Evolutionary conservation across 1,140 invertebrate species (phyloP), one percentile per base, ranked within the genome.

Genomic region (Drosophila albomicans): DNA sequence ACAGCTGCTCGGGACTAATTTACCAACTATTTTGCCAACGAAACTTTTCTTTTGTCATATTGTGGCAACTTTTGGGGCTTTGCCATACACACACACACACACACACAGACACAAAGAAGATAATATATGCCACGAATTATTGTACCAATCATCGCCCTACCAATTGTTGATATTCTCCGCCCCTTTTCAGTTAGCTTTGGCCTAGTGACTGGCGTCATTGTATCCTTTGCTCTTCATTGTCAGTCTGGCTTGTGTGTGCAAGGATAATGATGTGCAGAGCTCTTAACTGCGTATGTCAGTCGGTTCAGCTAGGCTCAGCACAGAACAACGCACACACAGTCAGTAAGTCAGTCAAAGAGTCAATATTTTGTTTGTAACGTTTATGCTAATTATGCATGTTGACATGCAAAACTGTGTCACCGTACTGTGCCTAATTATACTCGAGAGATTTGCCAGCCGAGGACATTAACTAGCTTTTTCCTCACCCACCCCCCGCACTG

Each of bases 361-460:
- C 85, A 81, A 89, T 89, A 87, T 84, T 88, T 88, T 75, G 72
- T 77, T 81, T 68, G 77, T 78, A 75, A 81, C 74, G 67, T 82
- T 81, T 81, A 84, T 89, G 78, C 85, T 88, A 88, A 89, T 88
- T 89, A 88, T 89, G 84, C 80, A 79, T 87, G 82, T 82, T 86
- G 82, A 82, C 82, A 70, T 72, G 76, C 49, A 65, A 80, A 82
- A 86, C 80, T 88, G 67, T 78, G 82, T 73, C 82, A 78, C 68
- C 67, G 71, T 70, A 69, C 46, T 43, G 71, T 57, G 43, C 82
- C 81, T 85, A 86, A 86, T 86, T 87, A 82, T 65, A 69, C 82
- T 74, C 82, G 52, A 74, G 80, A 35, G 77, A 62, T 64, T 67
- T 76, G 46, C 45, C 10, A 16, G 15, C 46, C 46, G 46, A 38